These are phyloP conservation scores for Pandion haliaetus DNA, from an alignment of 2,113 vertebrate genomes.

Conservation along the genomic window DNA sequence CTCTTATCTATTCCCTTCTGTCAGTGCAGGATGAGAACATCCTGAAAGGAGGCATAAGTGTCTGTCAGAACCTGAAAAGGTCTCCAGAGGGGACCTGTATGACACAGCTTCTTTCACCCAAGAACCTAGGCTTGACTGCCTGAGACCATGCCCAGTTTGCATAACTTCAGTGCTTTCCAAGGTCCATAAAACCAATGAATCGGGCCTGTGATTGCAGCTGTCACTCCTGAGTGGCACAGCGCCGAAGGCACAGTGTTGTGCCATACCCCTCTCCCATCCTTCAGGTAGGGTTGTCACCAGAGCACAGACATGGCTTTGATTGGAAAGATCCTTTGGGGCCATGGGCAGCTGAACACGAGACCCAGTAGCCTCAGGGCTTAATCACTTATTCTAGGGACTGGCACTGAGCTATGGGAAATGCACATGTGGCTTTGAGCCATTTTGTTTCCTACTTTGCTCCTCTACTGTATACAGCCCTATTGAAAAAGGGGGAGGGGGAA, in stretches of 20 bases:
- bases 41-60: not conserved
- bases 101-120: not conserved
- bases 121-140: not conserved
- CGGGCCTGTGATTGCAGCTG: not conserved
- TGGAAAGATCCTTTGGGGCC: not conserved
- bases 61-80: not conserved
- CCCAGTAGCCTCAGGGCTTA: not conserved
- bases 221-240: not conserved
- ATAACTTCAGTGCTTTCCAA: not conserved
- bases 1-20: not conserved
- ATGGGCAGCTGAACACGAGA: not conserved
- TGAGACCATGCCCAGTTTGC: not conserved
- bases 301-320: not conserved
- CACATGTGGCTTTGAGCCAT: constrained; percentile 39
- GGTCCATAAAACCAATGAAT: not conserved
- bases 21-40: not conserved
- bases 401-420: constrained; percentile 45
- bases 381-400: constrained; percentile 4
- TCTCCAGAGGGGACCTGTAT: not conserved
- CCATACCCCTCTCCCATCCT: not conserved
- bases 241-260: not conserved
- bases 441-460: constrained; percentile 1
- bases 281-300: not conserved
- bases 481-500: not conserved
- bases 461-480: not conserved